Conservation (phyloP, 2,888 invertebrate species). For the Brachynemurus nebulosus region DNA sequence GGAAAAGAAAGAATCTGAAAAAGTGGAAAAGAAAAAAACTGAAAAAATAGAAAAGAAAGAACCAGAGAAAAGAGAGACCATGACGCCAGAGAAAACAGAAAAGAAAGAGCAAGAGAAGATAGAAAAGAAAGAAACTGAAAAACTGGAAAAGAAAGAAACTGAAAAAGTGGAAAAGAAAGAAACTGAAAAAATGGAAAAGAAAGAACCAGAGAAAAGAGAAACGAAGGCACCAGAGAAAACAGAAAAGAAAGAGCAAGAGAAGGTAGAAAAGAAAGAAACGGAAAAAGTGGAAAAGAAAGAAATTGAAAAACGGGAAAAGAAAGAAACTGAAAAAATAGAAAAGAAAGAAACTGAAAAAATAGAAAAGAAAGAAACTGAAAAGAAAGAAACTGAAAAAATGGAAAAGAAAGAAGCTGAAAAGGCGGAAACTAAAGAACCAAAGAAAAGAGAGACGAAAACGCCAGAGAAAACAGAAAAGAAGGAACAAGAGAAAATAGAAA, state of each 20-base stretch:
- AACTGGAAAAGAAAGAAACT: conserved; percentile 13
- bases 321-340: conserved; percentile 10
- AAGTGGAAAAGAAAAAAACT: conserved; percentile 12
- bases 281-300: conserved; percentile 13
- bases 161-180: conserved; percentile 13
- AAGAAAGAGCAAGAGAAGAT: conserved; percentile 10
- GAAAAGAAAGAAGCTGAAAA: conserved; percentile 19
- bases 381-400: conserved; percentile 14
- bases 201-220: conserved; percentile 7
- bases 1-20: conserved; percentile 12
- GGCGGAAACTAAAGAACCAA: too few species aligned
- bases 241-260: conserved; percentile 10
- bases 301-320: conserved; percentile 16
- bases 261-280: conserved; percentile 11
- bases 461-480: conserved; percentile 25
- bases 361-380: conserved; percentile 14
- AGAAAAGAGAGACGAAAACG: too few species aligned
- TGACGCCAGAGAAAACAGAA: conserved; percentile 15
- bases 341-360: conserved; percentile 14
- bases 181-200: conserved; percentile 12
- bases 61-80: conserved; percentile 20
- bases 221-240: conserved; percentile 6
- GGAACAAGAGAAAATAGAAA: conserved; percentile 18
- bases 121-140: conserved; percentile 9
- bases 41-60: conserved; percentile 18